Evolutionary conservation across 2,888 invertebrate species (phyloP), one percentile per base, ranked within the genome.

Genomic region (Eupithecia subfuscata): DNA sequence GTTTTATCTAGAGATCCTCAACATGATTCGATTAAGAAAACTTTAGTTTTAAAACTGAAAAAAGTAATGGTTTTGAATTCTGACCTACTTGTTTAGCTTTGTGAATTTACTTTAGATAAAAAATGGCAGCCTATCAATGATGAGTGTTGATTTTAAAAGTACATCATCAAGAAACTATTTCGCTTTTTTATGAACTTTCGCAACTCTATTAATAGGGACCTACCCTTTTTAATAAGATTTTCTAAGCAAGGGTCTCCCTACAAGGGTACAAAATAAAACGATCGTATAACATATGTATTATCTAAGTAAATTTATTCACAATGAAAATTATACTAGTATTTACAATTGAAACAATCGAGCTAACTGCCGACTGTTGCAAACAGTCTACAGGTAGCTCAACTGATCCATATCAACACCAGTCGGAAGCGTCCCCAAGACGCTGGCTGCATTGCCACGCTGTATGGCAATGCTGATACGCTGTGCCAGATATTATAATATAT

Each of bases 1-100:
- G 74, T 77, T 69, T 70, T 78, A 22, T 77, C 75, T 18, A 75
- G 70, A 75, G 77, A 77, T 73, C 6, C 69, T 45, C 48, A 73
- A 18, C 64, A 77, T 2, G 56, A 71, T 34, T 75, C 77, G 7
- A 70, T 75, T n/a, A 18, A 68, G 48, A 77, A 71, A 34, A 71
- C 75, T 64, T 43, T 73, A 70, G 70, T 34, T 56, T 69, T 76
- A 34, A 77, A 68, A 71, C 48, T 77, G 34, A 75, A 77, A 64
- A 75, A 70, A 60, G 67, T 74, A 4, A 68, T 74, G 30, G 69
- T 22, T 30, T 37, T 68, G 56, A 67, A 67, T 68, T 22, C 68
- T 25, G 43, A 45, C 14, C 14, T 68, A 43, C 68, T 25, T 22
- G n/a, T 43, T 40, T 68, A 68, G 22, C 14, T 25, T 14, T 43